Percentiles rank a stretch among this genome's conserved stretches.
phyloP scores from a whole-genome alignment of 2,888 invertebrate species.

The Apodemia duryi region DNA sequence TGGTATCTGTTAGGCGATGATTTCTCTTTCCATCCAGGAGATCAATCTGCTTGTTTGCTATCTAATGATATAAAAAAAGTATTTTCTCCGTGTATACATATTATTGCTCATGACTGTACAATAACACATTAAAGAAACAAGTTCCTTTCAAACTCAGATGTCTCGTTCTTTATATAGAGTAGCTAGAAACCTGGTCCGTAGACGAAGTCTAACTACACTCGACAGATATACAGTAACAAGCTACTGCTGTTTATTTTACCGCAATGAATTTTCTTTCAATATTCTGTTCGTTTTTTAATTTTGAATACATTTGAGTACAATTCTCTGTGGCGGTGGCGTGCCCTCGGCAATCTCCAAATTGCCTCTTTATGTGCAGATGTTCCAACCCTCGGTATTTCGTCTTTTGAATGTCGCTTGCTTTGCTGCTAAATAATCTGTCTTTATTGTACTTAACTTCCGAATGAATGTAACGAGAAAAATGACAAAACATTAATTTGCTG shows the following conservation, averaged over 20 bases:
- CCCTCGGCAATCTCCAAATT: conserved; percentile 79
- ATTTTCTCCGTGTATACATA: too few species aligned
- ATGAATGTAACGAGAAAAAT: conserved; percentile 14
- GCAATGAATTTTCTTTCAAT: conserved; percentile 73
- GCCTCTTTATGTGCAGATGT: conserved; percentile 80
- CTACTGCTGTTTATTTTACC: conserved; percentile 73
- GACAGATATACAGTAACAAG: conserved; percentile 49
- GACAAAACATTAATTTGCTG: conserved; percentile 12
- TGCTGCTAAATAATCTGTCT: conserved; percentile 76
- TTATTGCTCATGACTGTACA: too few species aligned
- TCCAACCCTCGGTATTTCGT: conserved; percentile 76
- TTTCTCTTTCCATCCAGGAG: too few species aligned
- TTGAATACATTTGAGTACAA: conserved; percentile 77
- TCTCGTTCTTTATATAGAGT: background rate
- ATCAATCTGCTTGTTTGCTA: too few species aligned
- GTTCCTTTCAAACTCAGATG: background rate
- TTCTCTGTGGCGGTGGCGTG: conserved; percentile 70
- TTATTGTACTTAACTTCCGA: conserved; percentile 64
- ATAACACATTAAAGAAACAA: too few species aligned
- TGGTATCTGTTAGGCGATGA: too few species aligned
- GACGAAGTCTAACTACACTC: background rate
- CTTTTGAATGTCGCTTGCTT: conserved; percentile 74
- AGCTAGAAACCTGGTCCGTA: background rate
- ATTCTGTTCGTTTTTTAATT: conserved; percentile 70
- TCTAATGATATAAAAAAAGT: too few species aligned